Evolutionary conservation across 2,888 invertebrate species (phyloP), one percentile per base, ranked within the genome.

Genomic region (Drosophila anomalata): DNA sequence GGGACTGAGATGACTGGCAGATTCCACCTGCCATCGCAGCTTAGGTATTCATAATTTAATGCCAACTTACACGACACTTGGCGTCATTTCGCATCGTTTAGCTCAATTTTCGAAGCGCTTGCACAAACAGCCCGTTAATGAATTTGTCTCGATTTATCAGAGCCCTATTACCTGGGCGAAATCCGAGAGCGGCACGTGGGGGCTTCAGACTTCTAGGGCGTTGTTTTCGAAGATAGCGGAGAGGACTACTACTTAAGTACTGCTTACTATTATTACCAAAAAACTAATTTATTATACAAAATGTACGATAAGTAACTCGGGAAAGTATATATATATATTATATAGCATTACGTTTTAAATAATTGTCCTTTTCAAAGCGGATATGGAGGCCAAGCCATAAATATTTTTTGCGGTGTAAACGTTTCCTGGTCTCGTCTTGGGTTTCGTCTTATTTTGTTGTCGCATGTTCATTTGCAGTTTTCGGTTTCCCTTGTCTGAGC

Each of bases 1-100:
- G 7, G 7, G 17, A n/a, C 20, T 24, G 36, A 11, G 65, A 77
- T 81, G 85, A 79, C 69, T 79, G 74, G 82, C 74, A 72, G 65
- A 68, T 77, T 71, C 53, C 31, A 39, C 33, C 26, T 76, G 73
- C 73, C 75, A 54, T 73, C 75, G 63, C 73, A 78, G 83, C 72
- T 77, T 74, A 75, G 73, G 80, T 80, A 84, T 84, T 84, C 80
- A 86, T 84, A 84, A 86, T 84, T 84, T 83, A 83, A 65, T 74
- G 71, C 71, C 74, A 60, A 75, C 80, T 82, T 82, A 82, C 77
- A 72, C 75, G 79, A 79, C 79, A 75, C 75, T 80, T 72, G 71
- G 63, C 76, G 71, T 69, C 83, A 75, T 75, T 83, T 70, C 80
- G 68, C 76, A 83, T 79, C 74, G 77, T 83, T 86, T 73, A 83